Conservation (phyloP, 37 sponge, comb jelly and placozoan genomes). For the Lycopodina hypogea region DNA sequence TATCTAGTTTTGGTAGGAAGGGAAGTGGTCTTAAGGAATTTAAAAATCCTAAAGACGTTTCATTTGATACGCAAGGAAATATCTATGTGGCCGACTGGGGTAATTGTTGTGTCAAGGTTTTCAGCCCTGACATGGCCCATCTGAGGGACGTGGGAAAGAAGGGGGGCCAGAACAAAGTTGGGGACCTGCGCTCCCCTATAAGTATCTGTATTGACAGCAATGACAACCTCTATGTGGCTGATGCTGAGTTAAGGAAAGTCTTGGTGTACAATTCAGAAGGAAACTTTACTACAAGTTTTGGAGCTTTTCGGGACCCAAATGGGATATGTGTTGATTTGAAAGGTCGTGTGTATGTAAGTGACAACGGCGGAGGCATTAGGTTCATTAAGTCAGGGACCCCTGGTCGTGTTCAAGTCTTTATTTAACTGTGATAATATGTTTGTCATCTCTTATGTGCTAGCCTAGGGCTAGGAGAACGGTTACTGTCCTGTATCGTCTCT, state of each 20-base stretch:
- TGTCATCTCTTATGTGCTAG: too few relatives aligned
- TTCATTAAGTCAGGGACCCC: neutral
- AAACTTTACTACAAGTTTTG: constrained; percentile 2
- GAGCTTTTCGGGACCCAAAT: neutral
- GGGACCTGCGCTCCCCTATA: neutral
- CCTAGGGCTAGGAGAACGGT: too few relatives aligned
- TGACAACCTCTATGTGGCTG: constrained; percentile 33
- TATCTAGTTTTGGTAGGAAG: constrained; percentile 6
- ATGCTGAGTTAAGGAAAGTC: constrained; percentile 6
- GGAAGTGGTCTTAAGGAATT: constrained; percentile 14
- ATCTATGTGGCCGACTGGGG: constrained; percentile 41
- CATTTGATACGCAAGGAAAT: constrained; percentile 26
- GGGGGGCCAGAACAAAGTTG: neutral
- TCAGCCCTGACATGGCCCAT: neutral
- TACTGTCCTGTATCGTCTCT: too few relatives aligned
- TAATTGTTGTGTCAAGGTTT: constrained; percentile 37
- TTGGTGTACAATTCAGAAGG: constrained; percentile 21
- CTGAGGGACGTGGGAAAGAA: constrained; percentile 12
- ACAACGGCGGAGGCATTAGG: neutral
- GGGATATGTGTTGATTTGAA: constrained; percentile 15
- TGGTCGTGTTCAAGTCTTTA: constrained; percentile 18
- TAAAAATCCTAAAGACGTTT: constrained; percentile 26
- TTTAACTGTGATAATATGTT: neutral
- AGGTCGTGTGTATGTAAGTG: constrained; percentile 19
- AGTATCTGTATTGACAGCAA: constrained; percentile 20